These are phyloP conservation scores for Columba guinea DNA, from an alignment of 2,797 vertebrate species.

Conservation along the genomic window DNA sequence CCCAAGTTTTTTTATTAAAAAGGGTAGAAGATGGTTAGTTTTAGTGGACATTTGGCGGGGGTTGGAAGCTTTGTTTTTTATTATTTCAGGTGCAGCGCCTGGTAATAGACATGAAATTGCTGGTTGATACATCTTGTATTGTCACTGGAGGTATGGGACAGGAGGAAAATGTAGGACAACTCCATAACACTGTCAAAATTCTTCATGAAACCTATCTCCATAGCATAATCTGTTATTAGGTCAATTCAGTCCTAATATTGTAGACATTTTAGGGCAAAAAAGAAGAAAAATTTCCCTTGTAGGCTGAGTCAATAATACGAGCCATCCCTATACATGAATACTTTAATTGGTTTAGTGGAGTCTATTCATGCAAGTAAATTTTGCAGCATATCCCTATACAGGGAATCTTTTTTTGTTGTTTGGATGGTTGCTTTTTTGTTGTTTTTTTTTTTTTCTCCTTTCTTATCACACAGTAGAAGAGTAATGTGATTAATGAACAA, in stretches of 20 bases:
- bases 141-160: neutral
- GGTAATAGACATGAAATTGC: neutral
- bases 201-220: neutral
- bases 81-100: neutral
- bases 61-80: neutral
- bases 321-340: neutral
- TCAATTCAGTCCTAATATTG: neutral
- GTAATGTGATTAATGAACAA: constrained; percentile 17
- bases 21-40: neutral
- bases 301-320: neutral
- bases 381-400: neutral
- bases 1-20: neutral
- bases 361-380: neutral
- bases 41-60: neutral
- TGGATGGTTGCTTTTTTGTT: neutral
- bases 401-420: neutral
- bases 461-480: neutral
- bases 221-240: neutral
- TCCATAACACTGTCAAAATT: neutral
- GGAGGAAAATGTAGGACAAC: neutral
- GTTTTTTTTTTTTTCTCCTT: neutral
- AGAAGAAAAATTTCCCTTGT: neutral
- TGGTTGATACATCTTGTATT: neutral
- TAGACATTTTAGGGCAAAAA: neutral
- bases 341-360: neutral